Evolutionary conservation across 2,888 invertebrate genomes (phyloP).

Genomic region (Hoplodrina ambigua): DNA sequence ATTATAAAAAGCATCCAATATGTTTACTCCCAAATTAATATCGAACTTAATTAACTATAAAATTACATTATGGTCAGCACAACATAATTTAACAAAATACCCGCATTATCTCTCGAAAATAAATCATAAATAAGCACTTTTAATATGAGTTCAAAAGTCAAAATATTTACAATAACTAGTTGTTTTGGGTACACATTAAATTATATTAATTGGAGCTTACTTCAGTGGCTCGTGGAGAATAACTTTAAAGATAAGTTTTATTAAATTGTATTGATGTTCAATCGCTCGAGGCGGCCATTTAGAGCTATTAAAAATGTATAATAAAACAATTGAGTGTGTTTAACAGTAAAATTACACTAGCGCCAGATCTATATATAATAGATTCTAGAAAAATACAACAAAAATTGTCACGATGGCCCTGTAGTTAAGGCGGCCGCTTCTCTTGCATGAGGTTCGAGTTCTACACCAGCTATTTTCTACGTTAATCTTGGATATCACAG

Average conservation of each 20-base stretch:
- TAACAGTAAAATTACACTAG: neutral
- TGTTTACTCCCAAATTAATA: neutral
- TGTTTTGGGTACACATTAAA: neutral
- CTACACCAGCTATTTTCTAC: too few species aligned
- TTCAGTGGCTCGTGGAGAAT: constrained; percentile 2
- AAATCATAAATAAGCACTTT: constrained; percentile 3
- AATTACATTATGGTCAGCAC: neutral
- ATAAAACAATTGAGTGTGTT: neutral
- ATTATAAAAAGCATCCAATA: neutral
- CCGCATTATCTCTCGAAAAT: neutral
- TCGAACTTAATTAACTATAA: constrained; percentile 11
- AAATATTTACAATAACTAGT: neutral
- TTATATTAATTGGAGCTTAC: constrained; percentile 12
- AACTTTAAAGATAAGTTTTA: constrained; percentile 3
- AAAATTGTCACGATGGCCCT: too few species aligned
- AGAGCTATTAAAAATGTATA: neutral
- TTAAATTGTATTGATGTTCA: neutral
- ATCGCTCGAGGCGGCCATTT: neutral
- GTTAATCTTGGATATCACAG: too few species aligned
- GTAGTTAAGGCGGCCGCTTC: too few species aligned
- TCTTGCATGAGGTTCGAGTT: too few species aligned
- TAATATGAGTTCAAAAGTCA: constrained; percentile 3
- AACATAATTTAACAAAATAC: neutral
- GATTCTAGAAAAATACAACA: too few species aligned
- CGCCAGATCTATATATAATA: neutral